phyloP scores from a whole-genome alignment of 37 sponge, comb jelly and placozoan genomes.

The Lycopodina hypogea region DNA sequence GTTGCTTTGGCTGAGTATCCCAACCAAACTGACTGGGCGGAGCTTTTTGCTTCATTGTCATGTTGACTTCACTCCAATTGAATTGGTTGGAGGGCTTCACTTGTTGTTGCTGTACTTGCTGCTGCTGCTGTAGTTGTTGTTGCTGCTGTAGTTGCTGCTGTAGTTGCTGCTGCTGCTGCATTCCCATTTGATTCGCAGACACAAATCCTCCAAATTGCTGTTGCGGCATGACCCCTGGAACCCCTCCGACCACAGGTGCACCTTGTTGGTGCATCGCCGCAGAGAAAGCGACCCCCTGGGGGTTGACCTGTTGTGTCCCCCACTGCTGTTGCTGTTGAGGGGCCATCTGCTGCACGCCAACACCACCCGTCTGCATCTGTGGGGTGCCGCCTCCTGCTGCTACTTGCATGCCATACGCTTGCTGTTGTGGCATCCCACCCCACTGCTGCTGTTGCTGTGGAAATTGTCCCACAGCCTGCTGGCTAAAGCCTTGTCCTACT shows the following conservation, averaged over 20 bases:
- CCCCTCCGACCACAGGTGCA: neutral
- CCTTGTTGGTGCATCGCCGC: neutral
- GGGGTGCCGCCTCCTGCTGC: neutral
- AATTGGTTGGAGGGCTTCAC: neutral
- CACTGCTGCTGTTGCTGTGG: slow-evolving; percentile 16
- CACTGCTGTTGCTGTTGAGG: slow-evolving; percentile 40
- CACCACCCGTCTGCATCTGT: neutral
- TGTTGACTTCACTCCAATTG: slow-evolving; percentile 3
- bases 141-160: slow-evolving; percentile 15
- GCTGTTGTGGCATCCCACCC: neutral
- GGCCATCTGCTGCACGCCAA: neutral
- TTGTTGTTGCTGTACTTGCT: no score
- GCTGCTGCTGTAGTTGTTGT: no score
- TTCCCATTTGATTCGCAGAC: slow-evolving; percentile 1
- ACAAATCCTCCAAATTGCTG: slow-evolving; percentile 25
- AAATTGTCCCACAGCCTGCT: neutral
- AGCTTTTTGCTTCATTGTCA: neutral
- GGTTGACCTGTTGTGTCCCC: neutral
- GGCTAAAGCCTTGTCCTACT: neutral
- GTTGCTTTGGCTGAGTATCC: neutral
- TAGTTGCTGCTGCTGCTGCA: slow-evolving; percentile 34
- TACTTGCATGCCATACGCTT: neutral
- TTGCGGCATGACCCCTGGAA: neutral
- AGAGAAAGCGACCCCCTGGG: neutral
- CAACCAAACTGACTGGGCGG: slow-evolving; percentile 16